phyloP scores from a whole-genome alignment of 1,140 invertebrate genomes.

The Lordiphosa clarofinis region DNA sequence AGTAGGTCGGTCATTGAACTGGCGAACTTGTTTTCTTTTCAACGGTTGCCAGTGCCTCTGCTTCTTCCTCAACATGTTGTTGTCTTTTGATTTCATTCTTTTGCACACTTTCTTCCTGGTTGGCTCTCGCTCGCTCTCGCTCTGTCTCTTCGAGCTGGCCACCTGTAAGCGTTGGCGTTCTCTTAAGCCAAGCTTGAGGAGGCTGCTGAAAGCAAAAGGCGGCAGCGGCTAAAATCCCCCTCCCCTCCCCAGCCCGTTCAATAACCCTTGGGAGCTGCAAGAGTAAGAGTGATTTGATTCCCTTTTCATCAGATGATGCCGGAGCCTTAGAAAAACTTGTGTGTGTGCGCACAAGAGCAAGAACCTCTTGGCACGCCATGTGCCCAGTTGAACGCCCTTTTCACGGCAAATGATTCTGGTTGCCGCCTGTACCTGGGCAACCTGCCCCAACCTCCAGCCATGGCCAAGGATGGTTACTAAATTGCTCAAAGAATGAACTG shows the following conservation, averaged over 20 bases:
- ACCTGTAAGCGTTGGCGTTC: conserved; percentile 45
- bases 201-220: conserved; percentile 40
- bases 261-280: conserved; percentile 65
- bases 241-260: conserved; percentile 31
- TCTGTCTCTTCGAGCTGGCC: conserved; percentile 23
- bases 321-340: conserved; percentile 40
- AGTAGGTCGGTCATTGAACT: conserved; percentile 80
- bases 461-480: conserved; percentile 41
- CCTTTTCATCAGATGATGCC: conserved; percentile 58
- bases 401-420: conserved; percentile 79
- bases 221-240: conserved; percentile 6
- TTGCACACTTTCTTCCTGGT: conserved; percentile 75
- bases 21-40: conserved; percentile 77
- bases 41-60: conserved; percentile 31
- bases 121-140: conserved; percentile 21
- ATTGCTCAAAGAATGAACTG: conserved; percentile 34
- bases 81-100: conserved; percentile 51
- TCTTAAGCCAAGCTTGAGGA: background rate
- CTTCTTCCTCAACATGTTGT: conserved; percentile 20
- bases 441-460: conserved; percentile 40
- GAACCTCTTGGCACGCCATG: conserved; percentile 71
- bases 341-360: conserved; percentile 49
- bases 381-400: conserved; percentile 79
- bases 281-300: conserved; percentile 78
- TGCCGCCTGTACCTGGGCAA: conserved; percentile 45